Percentiles rank a stretch among this genome's conserved stretches.
Evolutionary conservation across 92 coral and sea anemone species (phyloP).

Genomic region (Parazoanthus darwini): DNA sequence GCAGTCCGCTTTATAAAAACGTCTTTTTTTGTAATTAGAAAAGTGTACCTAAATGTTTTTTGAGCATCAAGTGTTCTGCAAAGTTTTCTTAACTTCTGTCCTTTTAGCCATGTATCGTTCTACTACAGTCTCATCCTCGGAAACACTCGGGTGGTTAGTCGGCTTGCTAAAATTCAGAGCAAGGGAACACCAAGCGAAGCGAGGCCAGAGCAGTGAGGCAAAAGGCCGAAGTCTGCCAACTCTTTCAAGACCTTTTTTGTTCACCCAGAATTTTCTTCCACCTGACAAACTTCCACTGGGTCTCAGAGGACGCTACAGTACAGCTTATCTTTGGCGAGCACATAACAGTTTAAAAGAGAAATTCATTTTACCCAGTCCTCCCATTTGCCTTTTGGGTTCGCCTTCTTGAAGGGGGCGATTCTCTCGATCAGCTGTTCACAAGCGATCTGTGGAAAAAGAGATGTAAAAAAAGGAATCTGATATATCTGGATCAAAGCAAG

Average conservation of each 20-base stretch:
- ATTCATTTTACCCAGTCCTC: slow-evolving; percentile 76
- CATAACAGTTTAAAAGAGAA: not conserved
- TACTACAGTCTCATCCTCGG: not conserved
- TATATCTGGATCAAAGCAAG: not conserved
- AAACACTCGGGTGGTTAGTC: not conserved
- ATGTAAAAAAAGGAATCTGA: not conserved
- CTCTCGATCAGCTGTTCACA: slow-evolving; percentile 69
- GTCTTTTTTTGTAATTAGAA: no score
- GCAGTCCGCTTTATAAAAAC: no score
- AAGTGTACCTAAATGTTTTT: no score
- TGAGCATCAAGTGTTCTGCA: no score
- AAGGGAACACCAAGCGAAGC: no score
- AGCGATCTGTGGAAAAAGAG: slow-evolving; percentile 55
- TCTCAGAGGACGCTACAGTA: not conserved
- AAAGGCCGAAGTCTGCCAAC: no score
- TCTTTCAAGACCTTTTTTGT: no score
- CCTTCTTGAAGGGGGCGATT: slow-evolving; percentile 64
- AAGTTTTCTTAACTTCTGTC: no score
- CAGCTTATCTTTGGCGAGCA: not conserved
- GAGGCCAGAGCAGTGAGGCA: no score
- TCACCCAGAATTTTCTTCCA: no score
- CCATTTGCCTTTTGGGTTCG: slow-evolving; percentile 85
- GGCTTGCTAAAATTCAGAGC: not conserved
- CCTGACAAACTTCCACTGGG: no score
- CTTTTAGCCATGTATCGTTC: no score